phyloP scores from a whole-genome alignment of 23 tunicate species.

The Diplosoma virens region DNA sequence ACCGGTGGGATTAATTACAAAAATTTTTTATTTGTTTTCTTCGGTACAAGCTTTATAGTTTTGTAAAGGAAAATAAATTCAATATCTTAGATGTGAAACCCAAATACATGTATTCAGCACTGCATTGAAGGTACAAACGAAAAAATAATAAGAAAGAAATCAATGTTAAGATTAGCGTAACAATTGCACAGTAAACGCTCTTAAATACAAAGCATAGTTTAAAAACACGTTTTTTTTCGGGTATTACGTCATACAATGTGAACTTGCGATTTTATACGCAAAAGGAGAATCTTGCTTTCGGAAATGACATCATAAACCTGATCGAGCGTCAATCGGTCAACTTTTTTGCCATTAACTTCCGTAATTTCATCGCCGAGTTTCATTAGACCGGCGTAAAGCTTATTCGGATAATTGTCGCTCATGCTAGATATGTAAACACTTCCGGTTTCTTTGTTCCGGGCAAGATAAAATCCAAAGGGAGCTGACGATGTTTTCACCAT shows the following conservation, averaged over 20 bases:
- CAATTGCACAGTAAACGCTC: too few relatives aligned
- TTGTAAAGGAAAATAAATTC: too few relatives aligned
- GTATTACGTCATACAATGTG: conserved; percentile 52
- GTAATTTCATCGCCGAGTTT: conserved; percentile 86
- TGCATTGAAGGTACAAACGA: too few relatives aligned
- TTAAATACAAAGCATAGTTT: too few relatives aligned
- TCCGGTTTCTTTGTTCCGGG: conserved; percentile 61
- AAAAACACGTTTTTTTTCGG: too few relatives aligned
- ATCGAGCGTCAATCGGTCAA: conserved; percentile 50
- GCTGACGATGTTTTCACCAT: conserved; percentile 80
- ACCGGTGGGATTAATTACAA: too few relatives aligned
- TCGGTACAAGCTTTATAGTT: too few relatives aligned
- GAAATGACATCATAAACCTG: conserved; percentile 75
- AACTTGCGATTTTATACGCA: conserved; percentile 78
- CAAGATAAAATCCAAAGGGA: conserved; percentile 83
- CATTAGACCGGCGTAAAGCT: conserved; percentile 92
- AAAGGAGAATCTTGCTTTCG: conserved; percentile 51
- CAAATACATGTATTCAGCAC: too few relatives aligned
- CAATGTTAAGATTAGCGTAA: too few relatives aligned
- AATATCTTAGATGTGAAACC: too few relatives aligned
- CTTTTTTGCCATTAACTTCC: conserved; percentile 65
- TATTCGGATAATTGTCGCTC: conserved; percentile 87
- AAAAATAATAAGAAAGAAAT: too few relatives aligned
- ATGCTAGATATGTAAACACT: conserved; percentile 81
- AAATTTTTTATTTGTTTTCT: too few relatives aligned